Evolutionary conservation across 2,888 invertebrate species (phyloP).

Genomic region (Eupithecia dodoneata): DNA sequence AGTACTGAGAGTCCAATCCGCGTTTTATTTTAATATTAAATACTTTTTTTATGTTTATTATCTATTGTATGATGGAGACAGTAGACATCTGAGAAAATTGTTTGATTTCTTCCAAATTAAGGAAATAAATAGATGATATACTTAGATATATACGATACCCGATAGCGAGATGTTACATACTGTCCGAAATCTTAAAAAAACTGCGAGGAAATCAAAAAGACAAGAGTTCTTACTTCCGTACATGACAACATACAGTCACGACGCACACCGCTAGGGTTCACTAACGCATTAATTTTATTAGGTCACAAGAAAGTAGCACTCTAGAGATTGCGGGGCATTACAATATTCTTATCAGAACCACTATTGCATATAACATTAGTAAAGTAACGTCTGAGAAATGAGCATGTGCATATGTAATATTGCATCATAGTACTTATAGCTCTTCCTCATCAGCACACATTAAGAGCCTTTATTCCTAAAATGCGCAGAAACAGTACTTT

Average conservation of each 20-base stretch:
- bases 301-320: conserved; percentile 34
- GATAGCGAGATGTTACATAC: not conserved
- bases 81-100: too few species aligned
- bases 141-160: not conserved
- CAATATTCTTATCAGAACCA: conserved; percentile 28
- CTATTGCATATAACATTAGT: conserved; percentile 28
- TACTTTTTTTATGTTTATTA: not conserved
- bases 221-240: not conserved
- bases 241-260: not conserved
- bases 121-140: not conserved
- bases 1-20: not conserved
- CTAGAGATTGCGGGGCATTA: conserved; percentile 23
- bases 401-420: not conserved
- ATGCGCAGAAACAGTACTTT: too few species aligned
- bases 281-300: conserved; percentile 20
- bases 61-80: not conserved
- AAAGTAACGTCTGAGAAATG: not conserved
- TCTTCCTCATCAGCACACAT: not conserved
- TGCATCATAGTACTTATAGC: not conserved
- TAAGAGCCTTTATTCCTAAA: too few species aligned
- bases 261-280: not conserved
- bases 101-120: not conserved
- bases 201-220: not conserved
- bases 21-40: not conserved
- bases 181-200: not conserved